Percentiles rank a stretch among this genome's conserved stretches.
Conservation (phyloP, 2,113 vertebrate genomes). For the Caloenas nicobarica region DNA sequence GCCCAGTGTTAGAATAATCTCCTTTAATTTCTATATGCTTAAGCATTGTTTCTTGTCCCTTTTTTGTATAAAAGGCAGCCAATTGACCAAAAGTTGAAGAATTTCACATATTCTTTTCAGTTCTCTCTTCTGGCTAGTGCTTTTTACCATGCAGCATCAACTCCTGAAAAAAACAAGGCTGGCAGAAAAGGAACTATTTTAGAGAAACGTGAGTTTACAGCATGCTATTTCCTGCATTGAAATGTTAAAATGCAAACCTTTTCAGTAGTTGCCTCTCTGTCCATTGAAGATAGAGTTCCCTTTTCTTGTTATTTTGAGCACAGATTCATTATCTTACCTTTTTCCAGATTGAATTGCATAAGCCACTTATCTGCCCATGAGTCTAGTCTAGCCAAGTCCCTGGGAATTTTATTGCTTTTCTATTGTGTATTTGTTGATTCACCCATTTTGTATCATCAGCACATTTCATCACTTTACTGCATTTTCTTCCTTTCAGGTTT, state of each 20-base stretch:
- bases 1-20: background rate
- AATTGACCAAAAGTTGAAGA: background rate
- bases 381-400: slow-evolving; percentile 20
- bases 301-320: slow-evolving; percentile 16
- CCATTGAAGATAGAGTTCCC: slow-evolving; percentile 1
- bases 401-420: slow-evolving; percentile 38
- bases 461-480: slow-evolving; percentile 37
- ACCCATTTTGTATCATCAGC: slow-evolving; percentile 13
- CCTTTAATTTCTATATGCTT: background rate
- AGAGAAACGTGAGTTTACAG: background rate
- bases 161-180: background rate
- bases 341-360: background rate
- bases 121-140: background rate
- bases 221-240: background rate
- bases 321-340: slow-evolving; percentile 33
- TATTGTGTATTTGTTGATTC: background rate
- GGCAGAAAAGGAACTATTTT: background rate
- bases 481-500: slow-evolving; percentile 28
- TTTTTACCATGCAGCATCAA: background rate
- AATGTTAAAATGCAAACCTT: slow-evolving; percentile 16
- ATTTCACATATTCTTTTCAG: background rate
- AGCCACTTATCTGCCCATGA: slow-evolving; percentile 5
- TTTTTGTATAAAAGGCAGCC: background rate
- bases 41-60: background rate
- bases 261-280: background rate